These are phyloP conservation scores for Drosophila sechellia DNA, from an alignment of 1,140 invertebrate genomes.

Conservation along the genomic window DNA sequence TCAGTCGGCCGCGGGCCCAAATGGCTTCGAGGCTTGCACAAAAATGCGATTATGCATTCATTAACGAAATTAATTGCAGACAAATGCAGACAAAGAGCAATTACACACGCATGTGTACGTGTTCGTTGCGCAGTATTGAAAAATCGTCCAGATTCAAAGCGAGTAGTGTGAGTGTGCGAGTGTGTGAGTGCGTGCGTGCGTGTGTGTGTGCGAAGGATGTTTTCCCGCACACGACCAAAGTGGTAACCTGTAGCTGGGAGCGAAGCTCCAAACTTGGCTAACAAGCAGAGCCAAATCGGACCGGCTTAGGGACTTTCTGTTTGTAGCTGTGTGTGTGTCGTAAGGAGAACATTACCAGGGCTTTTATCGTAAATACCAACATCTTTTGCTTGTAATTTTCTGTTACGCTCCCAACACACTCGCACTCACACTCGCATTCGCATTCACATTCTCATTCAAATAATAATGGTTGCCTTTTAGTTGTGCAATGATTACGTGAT, in stretches of 20 bases:
- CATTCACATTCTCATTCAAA: slow-evolving; percentile 77
- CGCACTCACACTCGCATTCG: slow-evolving; percentile 42
- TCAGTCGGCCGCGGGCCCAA: slow-evolving; percentile 55
- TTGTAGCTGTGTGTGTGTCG: slow-evolving; percentile 22
- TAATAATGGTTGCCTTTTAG: slow-evolving; percentile 81
- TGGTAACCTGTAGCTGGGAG: slow-evolving; percentile 20
- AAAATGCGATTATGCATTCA: slow-evolving; percentile 82
- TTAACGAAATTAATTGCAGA: slow-evolving; percentile 82
- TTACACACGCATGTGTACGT: slow-evolving; percentile 60
- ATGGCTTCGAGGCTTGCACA: slow-evolving; percentile 76
- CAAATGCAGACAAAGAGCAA: slow-evolving; percentile 59
- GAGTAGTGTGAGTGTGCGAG: neutral
- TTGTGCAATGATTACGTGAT: slow-evolving; percentile 82
- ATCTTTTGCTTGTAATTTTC: slow-evolving; percentile 81
- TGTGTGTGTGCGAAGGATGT: neutral
- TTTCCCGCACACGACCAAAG: neutral
- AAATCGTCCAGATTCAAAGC: slow-evolving; percentile 27
- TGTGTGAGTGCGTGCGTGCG: neutral
- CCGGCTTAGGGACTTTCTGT: slow-evolving; percentile 51
- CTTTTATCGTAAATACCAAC: slow-evolving; percentile 82
- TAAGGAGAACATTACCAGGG: slow-evolving; percentile 81
- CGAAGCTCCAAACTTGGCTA: slow-evolving; percentile 22
- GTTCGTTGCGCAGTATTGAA: slow-evolving; percentile 37
- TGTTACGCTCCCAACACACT: slow-evolving; percentile 71
- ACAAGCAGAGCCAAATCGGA: slow-evolving; percentile 39